Evolutionary conservation across 2,113 vertebrate genomes (phyloP).

Genomic region (Cavia aperea): DNA sequence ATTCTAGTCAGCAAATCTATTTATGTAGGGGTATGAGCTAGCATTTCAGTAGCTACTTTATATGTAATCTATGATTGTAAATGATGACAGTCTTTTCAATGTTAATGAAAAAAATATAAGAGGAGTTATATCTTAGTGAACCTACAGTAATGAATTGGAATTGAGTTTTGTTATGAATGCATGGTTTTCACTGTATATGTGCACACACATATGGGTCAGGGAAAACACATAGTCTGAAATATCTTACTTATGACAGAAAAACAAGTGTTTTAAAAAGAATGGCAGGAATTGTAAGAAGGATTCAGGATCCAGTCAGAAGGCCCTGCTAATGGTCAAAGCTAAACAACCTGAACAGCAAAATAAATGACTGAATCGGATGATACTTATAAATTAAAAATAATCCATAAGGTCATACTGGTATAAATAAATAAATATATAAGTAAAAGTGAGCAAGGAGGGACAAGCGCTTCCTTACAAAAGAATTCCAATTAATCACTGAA

Average conservation of each 20-base stretch:
- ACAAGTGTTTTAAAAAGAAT: not conserved
- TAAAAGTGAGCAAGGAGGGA: not conserved
- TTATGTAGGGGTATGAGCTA: conserved; percentile 15
- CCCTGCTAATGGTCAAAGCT: not conserved
- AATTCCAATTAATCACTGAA: not conserved
- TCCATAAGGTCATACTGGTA: not conserved
- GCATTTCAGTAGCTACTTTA: not conserved
- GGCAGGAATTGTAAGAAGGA: not conserved
- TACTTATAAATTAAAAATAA: not conserved
- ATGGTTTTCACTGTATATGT: not conserved
- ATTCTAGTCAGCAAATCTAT: not conserved
- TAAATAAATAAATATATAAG: not conserved
- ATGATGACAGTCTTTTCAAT: not conserved
- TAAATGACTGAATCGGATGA: not conserved
- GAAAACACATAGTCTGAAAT: not conserved
- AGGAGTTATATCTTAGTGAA: not conserved
- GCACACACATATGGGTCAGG: not conserved
- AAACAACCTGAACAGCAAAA: not conserved
- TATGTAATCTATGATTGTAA: not conserved
- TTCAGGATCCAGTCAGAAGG: not conserved
- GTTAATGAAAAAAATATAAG: conserved; percentile 11
- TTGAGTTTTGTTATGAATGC: not conserved
- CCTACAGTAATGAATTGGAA: not conserved
- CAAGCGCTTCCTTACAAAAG: not conserved
- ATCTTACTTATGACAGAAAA: not conserved